A percentile compares a stretch with the other conserved stretches of the same genome.
Evolutionary conservation across 2,888 invertebrate genomes (phyloP).

Genomic region (Eupithecia exiguata): DNA sequence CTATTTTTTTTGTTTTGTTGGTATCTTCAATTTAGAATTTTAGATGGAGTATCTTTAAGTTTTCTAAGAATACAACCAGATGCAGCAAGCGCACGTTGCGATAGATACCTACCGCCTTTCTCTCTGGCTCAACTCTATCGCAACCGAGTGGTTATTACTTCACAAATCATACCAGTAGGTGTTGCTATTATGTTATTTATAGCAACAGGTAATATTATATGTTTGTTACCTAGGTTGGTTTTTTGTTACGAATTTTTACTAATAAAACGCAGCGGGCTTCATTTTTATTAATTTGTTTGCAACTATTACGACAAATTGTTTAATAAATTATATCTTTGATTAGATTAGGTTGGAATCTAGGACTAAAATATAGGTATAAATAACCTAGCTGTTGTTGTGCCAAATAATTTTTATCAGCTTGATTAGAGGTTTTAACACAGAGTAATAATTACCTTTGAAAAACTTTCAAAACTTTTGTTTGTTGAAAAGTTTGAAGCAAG

Average conservation of each 20-base stretch:
- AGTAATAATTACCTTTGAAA: too few relatives aligned
- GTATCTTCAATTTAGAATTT: neutral
- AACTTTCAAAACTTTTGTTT: too few relatives aligned
- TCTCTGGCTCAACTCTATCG: conserved; percentile 38
- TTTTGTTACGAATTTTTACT: too few relatives aligned
- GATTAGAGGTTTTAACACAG: too few relatives aligned
- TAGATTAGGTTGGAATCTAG: too few relatives aligned
- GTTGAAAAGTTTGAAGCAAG: too few relatives aligned
- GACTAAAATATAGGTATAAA: too few relatives aligned
- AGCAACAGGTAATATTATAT: neutral
- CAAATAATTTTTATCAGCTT: too few relatives aligned
- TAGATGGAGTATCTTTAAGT: neutral
- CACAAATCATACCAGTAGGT: conserved; percentile 41
- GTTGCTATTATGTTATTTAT: conserved; percentile 28
- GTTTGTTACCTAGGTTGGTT: neutral
- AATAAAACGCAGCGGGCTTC: neutral
- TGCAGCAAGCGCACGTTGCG: conserved; percentile 13
- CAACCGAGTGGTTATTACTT: conserved; percentile 36
- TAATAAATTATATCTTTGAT: too few relatives aligned
- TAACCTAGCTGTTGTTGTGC: too few relatives aligned
- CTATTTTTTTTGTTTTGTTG: neutral
- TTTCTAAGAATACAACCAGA: neutral
- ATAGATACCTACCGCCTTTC: conserved; percentile 36
- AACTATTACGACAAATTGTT: neutral
- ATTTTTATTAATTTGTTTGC: neutral